These are phyloP conservation scores for Catocala sponsa DNA, from an alignment of 2,888 invertebrate species.

Conservation along the genomic window DNA sequence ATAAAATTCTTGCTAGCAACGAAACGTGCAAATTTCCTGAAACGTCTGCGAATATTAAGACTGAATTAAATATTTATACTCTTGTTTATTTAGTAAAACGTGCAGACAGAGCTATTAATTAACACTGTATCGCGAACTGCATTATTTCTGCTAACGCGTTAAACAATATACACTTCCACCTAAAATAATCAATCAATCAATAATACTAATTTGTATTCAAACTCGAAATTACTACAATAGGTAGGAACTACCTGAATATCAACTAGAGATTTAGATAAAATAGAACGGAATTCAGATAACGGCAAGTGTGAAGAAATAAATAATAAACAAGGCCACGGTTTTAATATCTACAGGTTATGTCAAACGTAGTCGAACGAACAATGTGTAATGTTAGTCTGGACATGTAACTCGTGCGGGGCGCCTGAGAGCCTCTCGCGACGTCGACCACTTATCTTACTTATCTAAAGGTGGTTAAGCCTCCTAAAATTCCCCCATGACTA, in stretches of 20 bases:
- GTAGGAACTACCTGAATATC: neutral
- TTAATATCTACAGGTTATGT: slow-evolving; percentile 12
- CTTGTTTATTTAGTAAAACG: slow-evolving; percentile 7
- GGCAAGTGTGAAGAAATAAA: slow-evolving; percentile 21
- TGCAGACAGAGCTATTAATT: slow-evolving; percentile 7
- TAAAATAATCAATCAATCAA: neutral
- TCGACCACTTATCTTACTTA: slow-evolving; percentile 83
- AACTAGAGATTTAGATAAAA: slow-evolving; percentile 6
- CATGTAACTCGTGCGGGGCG: slow-evolving; percentile 69
- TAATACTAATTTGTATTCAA: neutral
- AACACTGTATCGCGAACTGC: slow-evolving; percentile 3
- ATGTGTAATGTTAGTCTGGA: slow-evolving; percentile 26
- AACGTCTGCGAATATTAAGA: neutral
- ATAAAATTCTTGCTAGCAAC: too few species aligned
- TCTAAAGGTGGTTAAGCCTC: slow-evolving; percentile 85
- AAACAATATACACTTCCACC: neutral
- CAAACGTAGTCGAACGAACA: slow-evolving; percentile 26
- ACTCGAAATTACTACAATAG: neutral
- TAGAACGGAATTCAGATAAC: slow-evolving; percentile 8
- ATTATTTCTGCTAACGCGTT: neutral
- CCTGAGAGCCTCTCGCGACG: slow-evolving; percentile 70
- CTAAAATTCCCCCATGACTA: slow-evolving; percentile 82
- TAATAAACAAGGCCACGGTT: slow-evolving; percentile 30
- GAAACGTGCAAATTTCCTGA: neutral
- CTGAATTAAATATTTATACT: too few species aligned